Conservation (phyloP, 2,113 vertebrate genomes). For the Onychostruthus taczanowskii region DNA sequence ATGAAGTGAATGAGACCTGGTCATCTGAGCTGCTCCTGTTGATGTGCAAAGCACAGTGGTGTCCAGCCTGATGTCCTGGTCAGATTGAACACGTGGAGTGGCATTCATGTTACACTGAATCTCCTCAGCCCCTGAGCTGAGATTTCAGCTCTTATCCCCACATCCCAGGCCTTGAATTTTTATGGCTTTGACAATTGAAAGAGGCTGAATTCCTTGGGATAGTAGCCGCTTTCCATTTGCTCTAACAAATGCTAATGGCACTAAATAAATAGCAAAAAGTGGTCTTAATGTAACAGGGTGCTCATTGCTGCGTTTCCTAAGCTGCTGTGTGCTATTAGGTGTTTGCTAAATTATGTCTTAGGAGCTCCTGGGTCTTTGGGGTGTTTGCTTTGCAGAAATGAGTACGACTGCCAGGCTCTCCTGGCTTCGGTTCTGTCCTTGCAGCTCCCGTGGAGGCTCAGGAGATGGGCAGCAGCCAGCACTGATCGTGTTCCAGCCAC, state of each 20-base stretch:
- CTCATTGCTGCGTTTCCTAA: neutral
- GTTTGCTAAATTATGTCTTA: neutral
- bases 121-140: neutral
- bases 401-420: neutral
- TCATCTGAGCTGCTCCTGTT: neutral
- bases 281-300: neutral
- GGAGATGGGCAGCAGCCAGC: neutral
- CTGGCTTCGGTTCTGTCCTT: neutral
- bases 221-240: neutral
- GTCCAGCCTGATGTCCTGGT: neutral
- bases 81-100: neutral
- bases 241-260: neutral
- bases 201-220: neutral
- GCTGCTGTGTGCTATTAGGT: neutral
- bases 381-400: slow-evolving; percentile 11
- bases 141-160: neutral
- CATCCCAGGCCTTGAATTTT: neutral
- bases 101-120: neutral
- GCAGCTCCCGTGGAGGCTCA: fast-evolving
- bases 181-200: neutral
- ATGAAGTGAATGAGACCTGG: neutral
- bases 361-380: neutral
- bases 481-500: neutral
- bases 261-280: slow-evolving; percentile 26
- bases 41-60: neutral